phyloP scores from a whole-genome alignment of 2,113 vertebrate species.

The Misgurnus mizolepis region DNA sequence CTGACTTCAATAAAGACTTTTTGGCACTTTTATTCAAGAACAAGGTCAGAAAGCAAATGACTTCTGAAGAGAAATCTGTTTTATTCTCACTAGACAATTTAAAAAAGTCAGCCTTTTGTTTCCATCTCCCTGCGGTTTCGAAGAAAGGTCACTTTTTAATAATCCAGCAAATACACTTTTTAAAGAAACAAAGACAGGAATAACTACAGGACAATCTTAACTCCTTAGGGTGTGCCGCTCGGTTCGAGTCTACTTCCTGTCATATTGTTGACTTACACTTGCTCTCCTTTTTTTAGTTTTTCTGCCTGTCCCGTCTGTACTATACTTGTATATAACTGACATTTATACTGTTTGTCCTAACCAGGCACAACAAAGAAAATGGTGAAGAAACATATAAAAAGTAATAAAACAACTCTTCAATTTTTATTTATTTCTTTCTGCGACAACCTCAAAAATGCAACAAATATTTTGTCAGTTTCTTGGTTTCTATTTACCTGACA shows the following conservation, averaged over 20 bases:
- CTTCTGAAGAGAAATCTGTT: not conserved
- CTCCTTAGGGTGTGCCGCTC: not conserved
- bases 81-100: not conserved
- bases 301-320: too few species aligned
- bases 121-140: conserved; percentile 7
- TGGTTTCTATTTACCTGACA: too few species aligned
- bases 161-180: not conserved
- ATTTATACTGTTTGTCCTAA: too few species aligned
- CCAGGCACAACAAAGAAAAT: too few species aligned
- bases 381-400: too few species aligned
- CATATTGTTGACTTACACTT: conserved; percentile 12
- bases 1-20: too few species aligned
- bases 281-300: not conserved
- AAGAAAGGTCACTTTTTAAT: conserved; percentile 29
- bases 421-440: too few species aligned
- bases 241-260: conserved; percentile 44
- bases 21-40: too few species aligned
- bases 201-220: conserved; percentile 11
- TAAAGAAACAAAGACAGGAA: conserved; percentile 38
- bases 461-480: too few species aligned
- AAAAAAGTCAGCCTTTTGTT: not conserved
- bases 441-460: too few species aligned
- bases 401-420: too few species aligned
- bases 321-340: too few species aligned
- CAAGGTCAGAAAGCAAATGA: not conserved